phyloP scores from a whole-genome alignment of 2,797 vertebrate genomes.

The Uromys caudimaculatus region DNA sequence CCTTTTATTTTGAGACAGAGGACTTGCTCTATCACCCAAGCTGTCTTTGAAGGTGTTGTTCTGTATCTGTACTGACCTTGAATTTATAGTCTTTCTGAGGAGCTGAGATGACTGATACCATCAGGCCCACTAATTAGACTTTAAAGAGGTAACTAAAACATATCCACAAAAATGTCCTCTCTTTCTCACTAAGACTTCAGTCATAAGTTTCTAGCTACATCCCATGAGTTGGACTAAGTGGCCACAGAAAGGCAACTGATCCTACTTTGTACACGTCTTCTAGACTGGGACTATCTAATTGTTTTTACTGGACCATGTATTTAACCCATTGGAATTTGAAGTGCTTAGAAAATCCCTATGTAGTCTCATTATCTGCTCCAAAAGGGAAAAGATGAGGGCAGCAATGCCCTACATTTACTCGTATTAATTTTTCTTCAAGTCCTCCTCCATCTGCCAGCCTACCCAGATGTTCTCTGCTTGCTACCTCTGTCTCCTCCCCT shows the following conservation, averaged over 20 bases:
- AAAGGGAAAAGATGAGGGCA: background rate
- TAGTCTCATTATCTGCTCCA: background rate
- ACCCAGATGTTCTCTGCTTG: background rate
- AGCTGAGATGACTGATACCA: background rate
- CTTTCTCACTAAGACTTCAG: background rate
- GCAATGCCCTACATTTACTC: background rate
- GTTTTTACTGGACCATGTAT: background rate
- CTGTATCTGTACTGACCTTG: background rate
- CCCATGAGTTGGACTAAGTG: background rate
- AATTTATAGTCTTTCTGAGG: background rate
- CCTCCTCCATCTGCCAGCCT: background rate
- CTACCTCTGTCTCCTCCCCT: background rate
- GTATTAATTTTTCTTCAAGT: background rate
- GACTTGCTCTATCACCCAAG: background rate
- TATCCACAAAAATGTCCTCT: background rate
- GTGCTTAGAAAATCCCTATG: background rate
- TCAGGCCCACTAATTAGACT: background rate
- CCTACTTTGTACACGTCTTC: background rate
- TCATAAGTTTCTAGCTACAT: background rate
- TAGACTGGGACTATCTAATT: background rate
- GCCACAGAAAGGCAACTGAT: background rate
- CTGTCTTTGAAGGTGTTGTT: background rate
- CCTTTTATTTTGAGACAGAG: background rate
- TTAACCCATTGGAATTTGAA: background rate
- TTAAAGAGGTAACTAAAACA: background rate